These are phyloP conservation scores for Oreotrochilus melanogaster DNA, from an alignment of 2,113 vertebrate species.

Conservation along the genomic window DNA sequence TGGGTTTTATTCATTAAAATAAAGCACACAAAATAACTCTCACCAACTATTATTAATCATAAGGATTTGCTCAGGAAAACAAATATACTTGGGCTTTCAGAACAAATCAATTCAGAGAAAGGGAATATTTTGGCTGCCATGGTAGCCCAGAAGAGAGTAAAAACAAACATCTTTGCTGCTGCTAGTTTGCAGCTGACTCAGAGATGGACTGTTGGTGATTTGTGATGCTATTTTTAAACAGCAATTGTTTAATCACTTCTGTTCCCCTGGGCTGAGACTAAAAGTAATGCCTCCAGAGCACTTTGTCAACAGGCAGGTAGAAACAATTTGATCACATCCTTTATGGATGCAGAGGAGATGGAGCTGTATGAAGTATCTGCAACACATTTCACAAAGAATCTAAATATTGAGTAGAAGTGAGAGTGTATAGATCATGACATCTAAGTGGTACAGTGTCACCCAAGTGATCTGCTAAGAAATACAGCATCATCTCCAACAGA, in stretches of 20 bases:
- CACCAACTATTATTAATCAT: constrained; percentile 53
- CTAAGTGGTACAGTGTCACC: not conserved
- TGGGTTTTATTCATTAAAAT: constrained; percentile 54
- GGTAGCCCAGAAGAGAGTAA: constrained; percentile 45
- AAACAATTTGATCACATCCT: constrained; percentile 48
- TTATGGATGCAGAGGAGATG: not conserved
- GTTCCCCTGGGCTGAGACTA: constrained; percentile 48
- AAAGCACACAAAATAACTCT: constrained; percentile 57
- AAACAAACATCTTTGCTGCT: constrained; percentile 56
- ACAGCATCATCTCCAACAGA: not conserved
- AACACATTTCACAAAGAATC: not conserved
- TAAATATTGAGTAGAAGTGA: constrained; percentile 26
- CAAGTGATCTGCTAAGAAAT: not conserved
- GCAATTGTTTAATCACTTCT: constrained; percentile 66
- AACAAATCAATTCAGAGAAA: constrained; percentile 56
- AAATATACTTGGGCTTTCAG: constrained; percentile 51
- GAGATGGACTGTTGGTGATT: constrained; percentile 16
- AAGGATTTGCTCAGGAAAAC: constrained; percentile 46
- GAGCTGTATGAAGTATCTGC: not conserved
- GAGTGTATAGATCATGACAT: not conserved
- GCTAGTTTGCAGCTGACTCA: not conserved
- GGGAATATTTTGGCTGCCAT: constrained; percentile 44
- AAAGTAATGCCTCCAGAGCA: constrained; percentile 41
- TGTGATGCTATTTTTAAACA: constrained; percentile 64
- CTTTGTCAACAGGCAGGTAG: constrained; percentile 48